A percentile compares a stretch with the other conserved stretches of the same genome.
phyloP scores from a whole-genome alignment of 2,797 vertebrate species.

The Myoxocephalus aenaeus region DNA sequence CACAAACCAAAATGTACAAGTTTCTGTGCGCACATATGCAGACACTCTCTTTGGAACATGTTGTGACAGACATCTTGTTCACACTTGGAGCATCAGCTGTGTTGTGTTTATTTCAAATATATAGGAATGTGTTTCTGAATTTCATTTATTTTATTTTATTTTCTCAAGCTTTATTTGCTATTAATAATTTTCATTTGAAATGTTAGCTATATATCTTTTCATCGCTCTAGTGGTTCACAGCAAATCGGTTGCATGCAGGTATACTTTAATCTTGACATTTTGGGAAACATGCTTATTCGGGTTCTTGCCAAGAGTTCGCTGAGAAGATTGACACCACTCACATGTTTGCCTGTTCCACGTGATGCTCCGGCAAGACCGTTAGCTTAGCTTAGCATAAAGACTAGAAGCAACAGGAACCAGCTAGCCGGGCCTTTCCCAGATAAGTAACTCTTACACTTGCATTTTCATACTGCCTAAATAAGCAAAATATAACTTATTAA shows the following conservation, averaged over 20 bases:
- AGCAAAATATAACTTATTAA: not conserved
- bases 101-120: not conserved
- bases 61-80: not conserved
- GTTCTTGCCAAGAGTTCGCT: not conserved
- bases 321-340: not conserved
- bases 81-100: not conserved
- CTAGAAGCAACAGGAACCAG: not conserved
- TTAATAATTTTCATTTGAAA: not conserved
- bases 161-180: not conserved
- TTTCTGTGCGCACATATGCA: not conserved
- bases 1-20: not conserved
- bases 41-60: not conserved
- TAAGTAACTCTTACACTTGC: not conserved
- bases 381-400: not conserved
- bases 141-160: not conserved
- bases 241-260: not conserved
- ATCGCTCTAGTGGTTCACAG: not conserved
- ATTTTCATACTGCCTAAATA: not conserved
- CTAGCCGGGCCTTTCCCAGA: not conserved
- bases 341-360: not conserved
- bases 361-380: not conserved
- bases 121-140: not conserved
- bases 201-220: not conserved
- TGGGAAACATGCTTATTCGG: not conserved
- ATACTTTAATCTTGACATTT: not conserved